A percentile compares a stretch with the other conserved stretches of the same genome.
These are phyloP conservation scores for Saguinus imperator DNA, from an alignment of 2,113 vertebrate genomes.

Conservation along the genomic window DNA sequence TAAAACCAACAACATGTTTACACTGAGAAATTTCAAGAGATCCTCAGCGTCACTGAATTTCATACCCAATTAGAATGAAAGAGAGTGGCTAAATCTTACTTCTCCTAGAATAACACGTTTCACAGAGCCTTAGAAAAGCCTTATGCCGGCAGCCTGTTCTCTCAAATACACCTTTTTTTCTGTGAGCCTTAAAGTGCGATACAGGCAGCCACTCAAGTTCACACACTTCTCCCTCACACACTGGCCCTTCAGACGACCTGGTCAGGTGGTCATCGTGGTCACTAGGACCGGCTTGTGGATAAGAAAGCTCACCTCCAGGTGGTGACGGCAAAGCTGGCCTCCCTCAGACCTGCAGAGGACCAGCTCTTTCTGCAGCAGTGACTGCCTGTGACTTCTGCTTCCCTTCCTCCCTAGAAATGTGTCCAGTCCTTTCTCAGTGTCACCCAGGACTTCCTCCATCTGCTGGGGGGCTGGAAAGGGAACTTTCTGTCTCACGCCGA, in stretches of 20 bases:
- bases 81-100: neutral
- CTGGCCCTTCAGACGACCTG: neutral
- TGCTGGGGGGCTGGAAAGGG: neutral
- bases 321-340: no score
- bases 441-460: neutral
- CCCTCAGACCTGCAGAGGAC: neutral
- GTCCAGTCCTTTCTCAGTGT: no score
- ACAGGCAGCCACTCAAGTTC: fast-evolving
- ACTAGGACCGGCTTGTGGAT: neutral
- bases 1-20: neutral
- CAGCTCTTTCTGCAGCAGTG: fast-evolving
- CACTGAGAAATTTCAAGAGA: neutral
- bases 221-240: fast-evolving
- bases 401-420: neutral
- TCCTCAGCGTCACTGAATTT: fast-evolving
- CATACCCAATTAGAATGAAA: neutral
- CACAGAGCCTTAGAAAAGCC: neutral
- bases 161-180: neutral
- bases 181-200: fast-evolving
- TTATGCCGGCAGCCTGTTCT: no score
- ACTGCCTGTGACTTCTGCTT: neutral
- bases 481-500: fast-evolving
- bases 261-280: neutral
- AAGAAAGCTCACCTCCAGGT: no score
- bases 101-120: neutral